Evolutionary conservation across 1,140 invertebrate genomes (phyloP).

Genomic region (Drosophila sulfurigaster): DNA sequence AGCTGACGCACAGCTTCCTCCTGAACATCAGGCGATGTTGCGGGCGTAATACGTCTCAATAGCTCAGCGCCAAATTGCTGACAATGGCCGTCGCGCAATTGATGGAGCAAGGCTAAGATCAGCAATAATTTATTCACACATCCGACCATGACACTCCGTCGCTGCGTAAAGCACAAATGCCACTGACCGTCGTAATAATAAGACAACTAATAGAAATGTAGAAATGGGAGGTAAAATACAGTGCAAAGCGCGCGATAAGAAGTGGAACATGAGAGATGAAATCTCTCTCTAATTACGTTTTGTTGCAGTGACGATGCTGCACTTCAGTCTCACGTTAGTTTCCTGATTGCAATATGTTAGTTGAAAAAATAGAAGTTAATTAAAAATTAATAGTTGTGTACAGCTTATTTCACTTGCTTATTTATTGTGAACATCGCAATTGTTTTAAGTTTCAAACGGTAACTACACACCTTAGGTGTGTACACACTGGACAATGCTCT

Average conservation of each 20-base stretch:
- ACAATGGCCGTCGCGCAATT: constrained; percentile 1
- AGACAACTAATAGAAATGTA: neutral
- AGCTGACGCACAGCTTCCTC: constrained; percentile 50
- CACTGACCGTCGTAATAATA: constrained; percentile 27
- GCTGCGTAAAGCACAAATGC: constrained; percentile 9
- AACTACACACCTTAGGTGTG: constrained; percentile 20
- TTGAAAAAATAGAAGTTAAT: too few species aligned
- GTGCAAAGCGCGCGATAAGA: neutral
- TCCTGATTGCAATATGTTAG: too few species aligned
- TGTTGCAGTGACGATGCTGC: neutral
- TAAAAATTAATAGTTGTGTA: neutral
- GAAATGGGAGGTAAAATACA: neutral
- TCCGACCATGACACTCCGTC: constrained; percentile 19
- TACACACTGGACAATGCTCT: constrained; percentile 17
- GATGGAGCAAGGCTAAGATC: constrained; percentile 12
- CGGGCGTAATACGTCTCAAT: constrained; percentile 44
- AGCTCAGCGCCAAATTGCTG: constrained; percentile 40
- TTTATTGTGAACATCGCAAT: neutral
- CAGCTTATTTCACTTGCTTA: neutral
- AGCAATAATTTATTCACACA: neutral
- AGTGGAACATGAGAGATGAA: neutral
- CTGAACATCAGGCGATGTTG: constrained; percentile 49
- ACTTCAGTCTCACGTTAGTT: neutral
- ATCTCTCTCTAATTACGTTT: neutral
- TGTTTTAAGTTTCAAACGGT: constrained; percentile 45